Evolutionary conservation across 2,888 invertebrate genomes (phyloP), one percentile per base, ranked within the genome.

Genomic region (Nephrotoma flavescens): DNA sequence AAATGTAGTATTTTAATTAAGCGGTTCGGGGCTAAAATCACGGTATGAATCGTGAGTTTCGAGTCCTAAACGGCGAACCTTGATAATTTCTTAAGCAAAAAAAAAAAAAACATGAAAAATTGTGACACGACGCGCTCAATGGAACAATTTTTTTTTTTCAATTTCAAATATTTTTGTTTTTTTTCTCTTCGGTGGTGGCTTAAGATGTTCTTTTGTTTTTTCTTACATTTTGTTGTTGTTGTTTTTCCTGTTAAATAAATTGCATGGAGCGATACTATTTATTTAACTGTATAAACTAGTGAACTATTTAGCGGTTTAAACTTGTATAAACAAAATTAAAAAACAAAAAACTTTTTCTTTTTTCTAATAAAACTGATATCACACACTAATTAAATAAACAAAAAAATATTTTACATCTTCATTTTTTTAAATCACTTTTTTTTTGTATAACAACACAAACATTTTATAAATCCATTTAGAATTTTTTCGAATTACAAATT

Each of bases 51-150:
- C 44, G n/a, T 85, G 42, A 42, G 6, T 45, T n/a, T 83, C 44
- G 19, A 15, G 42, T 85, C 9, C 5, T 42, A 85, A 42, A 19
- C 15, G 31, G 6, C 85, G 42, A 19, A 15, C 19, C 31, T 31
- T 31, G 31, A 42, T 15, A n/a, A 42, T 84, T 41, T 84, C 42
- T 12, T 12, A 85, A 42, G 42, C n/a, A 7, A 85, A 42, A 85
- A 42, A 41, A 42, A 41, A 42, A 42, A 41, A 42, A 85, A 41
- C 85, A 85, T 42, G 42, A 7, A 42, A 42, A 42, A 85, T 85
- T 85, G 85, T 86, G 85, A 86, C 85, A 86, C 85, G 85, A 86
- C 85, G 85, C 85, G 42, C 85, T 86, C 83, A n/a, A 83, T 42
- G 83, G 41, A 83, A 41, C 41, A 83, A 83, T 41, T 41, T 42